Evolutionary conservation across 1,140 invertebrate genomes (phyloP), one percentile per base, ranked within the genome.

Genomic region (Lycorma delicatula): DNA sequence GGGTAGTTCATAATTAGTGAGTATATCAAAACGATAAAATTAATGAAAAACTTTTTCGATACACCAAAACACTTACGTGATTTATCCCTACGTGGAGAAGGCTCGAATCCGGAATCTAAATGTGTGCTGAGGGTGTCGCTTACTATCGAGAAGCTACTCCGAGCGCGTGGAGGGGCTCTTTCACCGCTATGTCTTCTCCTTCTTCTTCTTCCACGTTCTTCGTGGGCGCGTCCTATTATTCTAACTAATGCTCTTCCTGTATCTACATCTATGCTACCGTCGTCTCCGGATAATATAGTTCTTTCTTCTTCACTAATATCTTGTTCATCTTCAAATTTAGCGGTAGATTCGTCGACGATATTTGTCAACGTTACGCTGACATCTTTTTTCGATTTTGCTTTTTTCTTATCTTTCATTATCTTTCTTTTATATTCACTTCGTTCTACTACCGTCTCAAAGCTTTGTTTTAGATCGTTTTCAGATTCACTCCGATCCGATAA

Each of bases 231-330:
- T 68, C 60, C 6, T 65, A 44, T 44, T 1, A 44, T 44, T 22
- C 73, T 71, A 0, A 67, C 70, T 1, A 74, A 56, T 1, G 46
- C 25, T 16, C 41, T 16, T 1, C 41, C 41, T 18, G 41, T 16
- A 9, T 44, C 41, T 13, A 44, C 5, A 22, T 44, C 41, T 22
- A 44, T 22, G 23, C 41, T 44, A 16, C 23, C 41, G 16, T 44
- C 41, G 11, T 44, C 41, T 2, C 41, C 41, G 4, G 41, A 44
- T 22, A 44, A 6, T 22, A 22, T 3, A 16, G 18, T 44, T 34
- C 52, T 52, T 23, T 70, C 68, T 18, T 53, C 54, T 48, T 60
- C 63, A 25, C 68, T 65, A 29, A 70, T 70, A 31, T 70, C 69
- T 20, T 73, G 69, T 47, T 71, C 66, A 18, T 71, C 71, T 61